phyloP scores from a whole-genome alignment of 2,797 vertebrate species.

The Holocentrus rufus region DNA sequence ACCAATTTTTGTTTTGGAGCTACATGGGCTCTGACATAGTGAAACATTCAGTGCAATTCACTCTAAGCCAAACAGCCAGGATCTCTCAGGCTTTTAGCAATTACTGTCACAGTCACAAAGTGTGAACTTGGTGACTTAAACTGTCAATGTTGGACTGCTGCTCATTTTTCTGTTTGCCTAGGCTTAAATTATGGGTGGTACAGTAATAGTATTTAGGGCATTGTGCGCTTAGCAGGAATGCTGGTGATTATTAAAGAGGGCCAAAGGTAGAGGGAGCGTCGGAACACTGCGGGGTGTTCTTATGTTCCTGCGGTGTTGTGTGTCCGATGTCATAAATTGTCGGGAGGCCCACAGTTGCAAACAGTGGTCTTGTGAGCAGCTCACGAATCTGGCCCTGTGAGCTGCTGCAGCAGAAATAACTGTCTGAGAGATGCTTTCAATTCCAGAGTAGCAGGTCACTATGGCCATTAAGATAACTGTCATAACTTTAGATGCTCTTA shows the following conservation, averaged over 20 bases:
- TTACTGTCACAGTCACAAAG: slow-evolving; percentile 36
- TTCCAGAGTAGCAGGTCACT: slow-evolving; percentile 29
- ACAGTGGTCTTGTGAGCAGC: slow-evolving; percentile 41
- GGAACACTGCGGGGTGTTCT: slow-evolving; percentile 46
- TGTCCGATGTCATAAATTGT: slow-evolving; percentile 54
- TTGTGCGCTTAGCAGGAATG: slow-evolving; percentile 49
- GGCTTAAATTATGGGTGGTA: slow-evolving; percentile 56
- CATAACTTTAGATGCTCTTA: not conserved
- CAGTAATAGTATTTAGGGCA: slow-evolving; percentile 42
- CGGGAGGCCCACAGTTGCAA: slow-evolving; percentile 35
- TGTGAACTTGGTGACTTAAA: slow-evolving; percentile 42
- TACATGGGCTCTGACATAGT: not conserved
- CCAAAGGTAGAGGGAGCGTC: slow-evolving; percentile 33
- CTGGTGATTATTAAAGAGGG: slow-evolving; percentile 42
- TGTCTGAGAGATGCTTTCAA: slow-evolving; percentile 53
- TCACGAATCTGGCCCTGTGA: slow-evolving; percentile 40
- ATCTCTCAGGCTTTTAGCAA: slow-evolving; percentile 31
- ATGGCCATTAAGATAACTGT: slow-evolving; percentile 7
- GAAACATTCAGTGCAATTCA: slow-evolving; percentile 12
- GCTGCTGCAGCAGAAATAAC: slow-evolving; percentile 62
- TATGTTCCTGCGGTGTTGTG: slow-evolving; percentile 41
- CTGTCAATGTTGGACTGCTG: slow-evolving; percentile 36
- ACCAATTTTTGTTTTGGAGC: not conserved
- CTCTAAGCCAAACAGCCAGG: slow-evolving; percentile 16
- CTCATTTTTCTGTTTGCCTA: slow-evolving; percentile 55